Base-by-base conservation (phyloP, 2,797 vertebrate genomes). In the Brachyrhaphis roseni region DNA sequence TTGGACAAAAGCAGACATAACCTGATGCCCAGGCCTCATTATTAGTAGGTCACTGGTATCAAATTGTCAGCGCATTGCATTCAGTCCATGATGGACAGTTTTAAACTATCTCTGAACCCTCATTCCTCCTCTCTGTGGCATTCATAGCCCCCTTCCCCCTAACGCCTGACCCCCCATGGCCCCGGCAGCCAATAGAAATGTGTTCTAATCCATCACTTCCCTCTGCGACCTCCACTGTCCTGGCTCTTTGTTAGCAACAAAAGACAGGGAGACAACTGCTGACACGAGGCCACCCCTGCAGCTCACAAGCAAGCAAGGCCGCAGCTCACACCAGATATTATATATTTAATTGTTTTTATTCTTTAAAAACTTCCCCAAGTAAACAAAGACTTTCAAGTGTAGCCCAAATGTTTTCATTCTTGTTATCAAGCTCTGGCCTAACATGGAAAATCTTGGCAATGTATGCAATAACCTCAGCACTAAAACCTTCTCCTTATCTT, bases 191-290 rank as follows among this genome's bases (percentile, higher is more conserved):
- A 87, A 80, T 93, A 93, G 94, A 95, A 95, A 96, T 96, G 75
- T 93, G 74, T 81, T 93, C 83, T 93, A 91, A 92, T 96, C 92
- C 89, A 94, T 95, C 92, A 85, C 89, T 81, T 89, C 93, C 93
- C 90, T 86, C 86, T 81, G 87, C 91, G 83, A 89, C 88, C 89
- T 86, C 91, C 88, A 85, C 92, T 80, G 92, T 89, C 92, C 91
- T 80, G 88, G 80, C 83, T 90, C 87, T 91, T 94, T 95, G 94
- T 93, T 91, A 80, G 90, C 36, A 59, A 34, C 1, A 6, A 86
- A 90, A 78, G 78, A 85, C 74, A 83, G 85, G 81, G 87, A 88
- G 86, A 82, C 83, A 82, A 93, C 89, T 86, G 84, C 84, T 91
- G 90, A 89, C 86, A 87, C 85, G 39, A 75, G 45, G 74, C 43